Evolutionary conservation across 2,888 invertebrate species (phyloP).

Genomic region (Dinocampus coccinellae): DNA sequence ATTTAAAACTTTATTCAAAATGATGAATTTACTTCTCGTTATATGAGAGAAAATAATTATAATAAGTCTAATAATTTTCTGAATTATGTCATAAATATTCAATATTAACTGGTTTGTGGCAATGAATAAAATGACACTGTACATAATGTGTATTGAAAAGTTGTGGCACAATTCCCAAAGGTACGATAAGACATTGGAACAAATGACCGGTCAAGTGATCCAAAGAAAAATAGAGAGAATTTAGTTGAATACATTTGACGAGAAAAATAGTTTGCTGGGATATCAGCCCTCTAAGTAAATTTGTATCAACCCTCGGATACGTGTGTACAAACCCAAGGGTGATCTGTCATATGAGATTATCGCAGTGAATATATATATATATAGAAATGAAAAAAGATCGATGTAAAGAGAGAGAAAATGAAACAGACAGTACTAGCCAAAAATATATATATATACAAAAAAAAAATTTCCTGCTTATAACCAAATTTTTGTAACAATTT

Average conservation of each 20-base stretch:
- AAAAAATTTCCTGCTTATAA: constrained; percentile 47
- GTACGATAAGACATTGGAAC: constrained; percentile 67
- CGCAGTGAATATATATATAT: constrained; percentile 58
- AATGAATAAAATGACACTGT: too few relatives aligned
- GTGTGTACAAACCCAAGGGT: constrained; percentile 42
- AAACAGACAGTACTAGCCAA: constrained; percentile 18
- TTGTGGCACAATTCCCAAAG: constrained; percentile 55
- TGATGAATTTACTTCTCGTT: constrained; percentile 64
- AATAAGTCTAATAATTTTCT: too few relatives aligned
- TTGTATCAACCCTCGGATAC: constrained; percentile 65
- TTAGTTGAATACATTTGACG: constrained; percentile 38
- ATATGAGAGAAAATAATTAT: too few relatives aligned
- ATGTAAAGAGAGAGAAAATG: not conserved
- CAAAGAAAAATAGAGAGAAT: constrained; percentile 7
- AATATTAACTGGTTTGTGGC: too few relatives aligned
- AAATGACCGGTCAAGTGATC: constrained; percentile 62
- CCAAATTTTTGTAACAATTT: constrained; percentile 63
- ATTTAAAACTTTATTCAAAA: constrained; percentile 32
- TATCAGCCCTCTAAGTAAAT: constrained; percentile 69
- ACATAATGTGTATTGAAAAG: constrained; percentile 26
- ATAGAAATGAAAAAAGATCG: not conserved
- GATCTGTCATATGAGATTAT: constrained; percentile 68
- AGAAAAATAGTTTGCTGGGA: constrained; percentile 60
- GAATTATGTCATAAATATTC: too few relatives aligned
- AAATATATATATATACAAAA: too few relatives aligned